Base-by-base conservation (phyloP, 64 coral and sea anemone species). In the Anthopleura sola region DNA sequence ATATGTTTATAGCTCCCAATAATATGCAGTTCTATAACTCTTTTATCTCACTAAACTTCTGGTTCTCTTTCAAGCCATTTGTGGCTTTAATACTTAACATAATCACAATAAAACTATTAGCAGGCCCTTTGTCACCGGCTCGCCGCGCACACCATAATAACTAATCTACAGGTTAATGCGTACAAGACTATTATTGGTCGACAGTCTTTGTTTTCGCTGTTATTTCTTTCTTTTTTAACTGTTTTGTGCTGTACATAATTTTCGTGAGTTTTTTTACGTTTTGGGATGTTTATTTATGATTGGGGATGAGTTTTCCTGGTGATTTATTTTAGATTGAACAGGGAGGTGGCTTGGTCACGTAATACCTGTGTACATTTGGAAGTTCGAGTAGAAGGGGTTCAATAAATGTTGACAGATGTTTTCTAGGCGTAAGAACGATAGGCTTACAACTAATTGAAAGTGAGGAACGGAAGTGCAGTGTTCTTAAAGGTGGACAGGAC, bases 391-490 rank as follows among this genome's bases (percentile, higher is more conserved):
- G 66, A 71, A 32, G 24, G 28, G 66, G 66, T 71, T 71, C 29
- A 71, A 32, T n/a, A 32, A 34, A 29, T 32, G 66, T 34, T 71
- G 66, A 71, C 66, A 71, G 66, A 71, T 71, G 66, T 71, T 71
- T 71, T 15, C 29, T 71, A 15, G 66, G 9, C 26, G 13, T 69
- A 69, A 69, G 66, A 26, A 69, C 24, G 58, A 62, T 23, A 6
- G 24, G 57, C 58, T 69, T 62, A 69, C n/a, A 69, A 69, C 29
- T 69, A 31, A 62, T 62, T 24, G 58, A 53, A 12, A 69, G 66
- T 34, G 28, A 29, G 66, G 29, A 71, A 34, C 66, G 66, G 66
- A 71, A 71, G 66, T 62, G 49, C 50, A 71, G 66, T 71, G 8
- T 29, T 71, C 29, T n/a, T 66, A 66, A 66, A 71, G 26, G 9